A percentile compares a stretch with the other conserved stretches of the same genome.
phyloP scores from a whole-genome alignment of 2,113 vertebrate genomes.

The Drymodes brunneopygia region DNA sequence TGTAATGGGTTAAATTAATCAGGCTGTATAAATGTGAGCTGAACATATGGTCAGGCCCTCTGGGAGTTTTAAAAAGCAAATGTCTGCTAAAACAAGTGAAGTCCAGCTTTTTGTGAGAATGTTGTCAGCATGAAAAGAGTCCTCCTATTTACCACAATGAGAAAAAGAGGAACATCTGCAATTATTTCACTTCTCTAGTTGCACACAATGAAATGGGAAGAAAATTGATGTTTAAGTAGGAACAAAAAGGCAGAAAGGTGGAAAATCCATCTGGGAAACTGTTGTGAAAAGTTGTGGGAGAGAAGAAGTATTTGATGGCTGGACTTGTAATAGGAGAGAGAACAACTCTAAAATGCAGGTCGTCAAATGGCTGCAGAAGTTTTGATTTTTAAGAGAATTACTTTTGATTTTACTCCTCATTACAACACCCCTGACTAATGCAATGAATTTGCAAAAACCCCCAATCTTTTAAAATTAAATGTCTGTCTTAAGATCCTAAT shows the following conservation, averaged over 20 bases:
- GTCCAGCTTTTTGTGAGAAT: slow-evolving; percentile 47
- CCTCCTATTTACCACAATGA: slow-evolving; percentile 28
- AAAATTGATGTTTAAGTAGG: slow-evolving; percentile 39
- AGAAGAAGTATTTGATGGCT: slow-evolving; percentile 13
- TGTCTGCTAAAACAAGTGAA: slow-evolving; percentile 66
- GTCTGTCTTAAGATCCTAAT: not conserved
- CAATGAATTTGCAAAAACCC: not conserved
- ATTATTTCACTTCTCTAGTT: slow-evolving; percentile 46
- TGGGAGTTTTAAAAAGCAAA: slow-evolving; percentile 65
- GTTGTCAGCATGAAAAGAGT: slow-evolving; percentile 59
- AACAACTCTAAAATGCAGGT: slow-evolving; percentile 16
- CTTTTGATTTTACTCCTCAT: not conserved
- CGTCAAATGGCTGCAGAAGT: slow-evolving; percentile 39
- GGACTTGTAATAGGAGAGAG: slow-evolving; percentile 10
- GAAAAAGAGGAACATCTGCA: slow-evolving; percentile 11
- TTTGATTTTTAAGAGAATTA: not conserved
- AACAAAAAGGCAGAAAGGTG: slow-evolving; percentile 39
- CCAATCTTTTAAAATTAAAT: not conserved
- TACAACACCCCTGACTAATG: not conserved
- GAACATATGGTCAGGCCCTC: slow-evolving; percentile 72
- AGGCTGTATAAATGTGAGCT: slow-evolving; percentile 43
- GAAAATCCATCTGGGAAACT: slow-evolving; percentile 34
- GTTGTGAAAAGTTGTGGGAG: not conserved
- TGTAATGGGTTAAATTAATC: slow-evolving; percentile 68
- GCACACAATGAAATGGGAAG: slow-evolving; percentile 45